phyloP scores from a whole-genome alignment of 2,113 vertebrate genomes.

The Ciconia stormi region DNA sequence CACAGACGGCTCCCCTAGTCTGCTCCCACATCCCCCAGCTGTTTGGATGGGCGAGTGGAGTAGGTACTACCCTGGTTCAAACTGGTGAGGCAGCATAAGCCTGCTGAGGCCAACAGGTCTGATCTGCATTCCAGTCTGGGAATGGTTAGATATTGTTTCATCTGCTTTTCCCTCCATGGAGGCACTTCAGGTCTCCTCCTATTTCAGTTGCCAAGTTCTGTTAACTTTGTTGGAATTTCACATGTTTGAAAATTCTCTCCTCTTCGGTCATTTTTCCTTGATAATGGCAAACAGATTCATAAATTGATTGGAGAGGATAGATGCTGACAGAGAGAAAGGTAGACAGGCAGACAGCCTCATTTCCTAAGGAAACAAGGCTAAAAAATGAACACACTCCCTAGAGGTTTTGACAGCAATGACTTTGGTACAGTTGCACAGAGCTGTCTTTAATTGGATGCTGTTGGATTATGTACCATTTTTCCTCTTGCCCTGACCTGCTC shows the following conservation, averaged over 20 bases:
- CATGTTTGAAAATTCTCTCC: neutral
- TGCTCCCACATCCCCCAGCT: neutral
- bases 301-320: neutral
- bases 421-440: slow-evolving; percentile 27
- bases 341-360: slow-evolving; percentile 33
- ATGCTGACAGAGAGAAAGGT: slow-evolving; percentile 14
- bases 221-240: neutral
- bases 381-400: slow-evolving; percentile 11
- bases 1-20: neutral
- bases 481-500: slow-evolving; percentile 48
- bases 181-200: neutral
- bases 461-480: slow-evolving; percentile 53
- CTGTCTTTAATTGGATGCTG: slow-evolving; percentile 55
- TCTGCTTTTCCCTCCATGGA: neutral
- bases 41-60: neutral
- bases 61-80: neutral
- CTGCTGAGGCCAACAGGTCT: neutral
- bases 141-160: neutral
- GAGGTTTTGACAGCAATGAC: slow-evolving; percentile 21
- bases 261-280: neutral
- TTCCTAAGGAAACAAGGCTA: slow-evolving; percentile 51
- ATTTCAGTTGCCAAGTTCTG: neutral
- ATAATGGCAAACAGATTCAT: neutral
- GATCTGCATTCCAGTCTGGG: neutral
- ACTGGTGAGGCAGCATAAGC: neutral